Base-by-base conservation (phyloP, 1,140 invertebrate species). In the Drosophila aff. region DNA sequence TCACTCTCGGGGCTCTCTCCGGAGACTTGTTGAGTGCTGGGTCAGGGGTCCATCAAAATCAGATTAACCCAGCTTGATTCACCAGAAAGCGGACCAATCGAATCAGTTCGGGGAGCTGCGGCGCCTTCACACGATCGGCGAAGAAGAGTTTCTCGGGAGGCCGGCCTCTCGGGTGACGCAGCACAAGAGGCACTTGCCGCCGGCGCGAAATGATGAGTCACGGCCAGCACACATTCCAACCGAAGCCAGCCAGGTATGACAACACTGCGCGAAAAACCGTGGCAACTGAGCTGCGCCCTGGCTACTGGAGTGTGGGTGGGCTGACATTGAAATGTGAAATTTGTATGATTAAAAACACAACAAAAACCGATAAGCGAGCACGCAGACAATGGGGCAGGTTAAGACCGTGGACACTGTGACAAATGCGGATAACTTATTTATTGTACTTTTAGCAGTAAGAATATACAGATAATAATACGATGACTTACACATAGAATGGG, bases 71-170 rank as follows among this genome's bases (percentile, higher is more conserved):
- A 11, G 47, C n/a, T 31, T 41, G 66, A 68, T 68, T 68, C 66
- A 52, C 23, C 18, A 23, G 26, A 18, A 31, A n/a, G 15, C 13
- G 38, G 18, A 63, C 58, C 63, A 62, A 65, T 68, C 49, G 66
- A 40, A 23, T 4, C 7, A 28, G 1, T 11, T 16, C 6, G 7
- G 40, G 15, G 33, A 21, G 36, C 23, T 11, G 41, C 43, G 44
- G 62, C 44, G 63, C 46, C 9, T 72, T 83, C 81, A 55, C 68
- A 67, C 79, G 75, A 75, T 60, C 52, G 43, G 62, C 36, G 31
- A 23, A 26, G 38, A 66, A 62, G 44, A 40, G 26, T 40, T 50
- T 61, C 40, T 9, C 33, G 47, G 43, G 26, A 65, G 62, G 33
- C 18, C 23, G 44, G 64, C 18, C 33, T 58, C 18, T 43, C 16